These are phyloP conservation scores for Hydrotaea cyrtoneurina DNA, from an alignment of 2,888 invertebrate genomes.

Conservation along the genomic window DNA sequence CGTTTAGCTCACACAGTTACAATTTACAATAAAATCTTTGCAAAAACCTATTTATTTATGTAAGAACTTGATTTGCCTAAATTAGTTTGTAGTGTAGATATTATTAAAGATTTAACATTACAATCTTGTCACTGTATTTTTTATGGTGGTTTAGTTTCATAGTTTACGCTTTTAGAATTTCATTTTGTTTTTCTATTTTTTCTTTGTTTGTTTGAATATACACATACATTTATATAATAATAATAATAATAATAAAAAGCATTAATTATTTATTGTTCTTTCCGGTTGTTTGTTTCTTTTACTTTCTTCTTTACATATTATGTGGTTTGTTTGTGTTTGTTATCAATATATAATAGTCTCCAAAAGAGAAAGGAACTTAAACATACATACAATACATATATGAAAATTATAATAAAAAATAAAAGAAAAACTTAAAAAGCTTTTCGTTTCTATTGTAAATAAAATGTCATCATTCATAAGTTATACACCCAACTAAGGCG, in stretches of 20 bases:
- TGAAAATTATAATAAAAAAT: conserved; percentile 16
- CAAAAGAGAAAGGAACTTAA: conserved; percentile 66
- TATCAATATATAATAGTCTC: conserved; percentile 54
- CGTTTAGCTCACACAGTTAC: conserved; percentile 35
- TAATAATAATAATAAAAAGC: conserved; percentile 48
- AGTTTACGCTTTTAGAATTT: conserved; percentile 65
- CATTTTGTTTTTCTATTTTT: conserved; percentile 27
- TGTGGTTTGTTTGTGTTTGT: background rate
- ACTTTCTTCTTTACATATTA: conserved; percentile 14
- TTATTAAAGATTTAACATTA: conserved; percentile 49
- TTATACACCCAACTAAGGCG: conserved; percentile 10
- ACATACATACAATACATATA: conserved; percentile 42
- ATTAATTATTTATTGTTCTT: conserved; percentile 46
- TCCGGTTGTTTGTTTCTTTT: conserved; percentile 30
- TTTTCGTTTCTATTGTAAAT: conserved; percentile 23
- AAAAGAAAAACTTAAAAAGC: conserved; percentile 21
- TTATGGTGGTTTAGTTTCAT: conserved; percentile 68
- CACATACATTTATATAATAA: conserved; percentile 29
- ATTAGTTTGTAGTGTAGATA: conserved; percentile 43
- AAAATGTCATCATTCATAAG: background rate
- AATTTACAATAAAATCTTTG: conserved; percentile 56
- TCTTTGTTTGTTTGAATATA: conserved; percentile 30
- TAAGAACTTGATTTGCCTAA: conserved; percentile 59
- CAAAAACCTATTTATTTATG: conserved; percentile 32
- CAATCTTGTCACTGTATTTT: conserved; percentile 43